These are phyloP conservation scores for Axis porcinus DNA, from an alignment of 2,113 vertebrate species.

Conservation along the genomic window DNA sequence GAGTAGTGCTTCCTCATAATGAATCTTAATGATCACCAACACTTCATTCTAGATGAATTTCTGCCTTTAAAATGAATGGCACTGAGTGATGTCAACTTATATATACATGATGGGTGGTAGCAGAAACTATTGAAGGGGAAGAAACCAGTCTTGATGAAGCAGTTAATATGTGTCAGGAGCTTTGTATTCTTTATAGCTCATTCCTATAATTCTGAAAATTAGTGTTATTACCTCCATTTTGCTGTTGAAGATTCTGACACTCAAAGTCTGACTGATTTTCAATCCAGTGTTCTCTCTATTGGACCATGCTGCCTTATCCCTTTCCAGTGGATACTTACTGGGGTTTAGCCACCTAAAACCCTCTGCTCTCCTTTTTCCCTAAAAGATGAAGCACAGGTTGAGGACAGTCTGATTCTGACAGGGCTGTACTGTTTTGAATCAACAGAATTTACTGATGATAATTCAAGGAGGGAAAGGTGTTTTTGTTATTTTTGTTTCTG, in stretches of 20 bases:
- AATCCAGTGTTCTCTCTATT: neutral
- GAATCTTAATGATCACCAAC: neutral
- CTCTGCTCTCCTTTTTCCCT: neutral
- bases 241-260: neutral
- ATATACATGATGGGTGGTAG: neutral
- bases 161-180: neutral
- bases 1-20: neutral
- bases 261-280: neutral
- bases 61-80: neutral
- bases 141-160: neutral
- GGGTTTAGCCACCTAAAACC: neutral
- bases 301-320: neutral
- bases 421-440: neutral
- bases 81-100: neutral
- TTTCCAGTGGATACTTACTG: neutral
- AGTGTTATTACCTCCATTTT: neutral
- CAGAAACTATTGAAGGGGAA: neutral
- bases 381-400: neutral
- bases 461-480: neutral
- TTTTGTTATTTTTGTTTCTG: neutral
- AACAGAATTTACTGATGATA: neutral
- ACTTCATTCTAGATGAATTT: neutral
- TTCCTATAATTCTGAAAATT: constrained; percentile 34
- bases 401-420: neutral
- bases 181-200: neutral